These are phyloP conservation scores for Varroa destructor DNA, from an alignment of 1,140 invertebrate species.

Conservation along the genomic window DNA sequence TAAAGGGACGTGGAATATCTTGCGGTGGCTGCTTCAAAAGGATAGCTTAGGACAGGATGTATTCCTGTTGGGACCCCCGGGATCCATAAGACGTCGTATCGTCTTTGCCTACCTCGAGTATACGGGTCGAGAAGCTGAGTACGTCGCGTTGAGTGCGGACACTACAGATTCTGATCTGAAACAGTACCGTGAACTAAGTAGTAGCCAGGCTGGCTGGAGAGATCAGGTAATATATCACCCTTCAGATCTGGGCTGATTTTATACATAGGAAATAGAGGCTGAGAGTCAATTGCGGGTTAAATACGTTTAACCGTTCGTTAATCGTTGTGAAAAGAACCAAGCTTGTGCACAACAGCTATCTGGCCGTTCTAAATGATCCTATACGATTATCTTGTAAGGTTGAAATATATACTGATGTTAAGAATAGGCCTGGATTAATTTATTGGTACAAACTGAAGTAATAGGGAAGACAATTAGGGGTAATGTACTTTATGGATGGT, in stretches of 20 bases:
- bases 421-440: no score
- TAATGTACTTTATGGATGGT: no score
- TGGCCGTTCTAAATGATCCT: no score
- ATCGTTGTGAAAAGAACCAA: no score
- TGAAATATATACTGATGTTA: no score
- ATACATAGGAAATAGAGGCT: background rate
- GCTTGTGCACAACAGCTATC: no score
- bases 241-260: background rate
- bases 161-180: constrained; percentile 94
- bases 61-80: constrained; percentile 81
- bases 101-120: constrained; percentile 73
- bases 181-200: constrained; percentile 77
- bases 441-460: no score
- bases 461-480: no score
- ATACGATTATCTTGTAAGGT: no score
- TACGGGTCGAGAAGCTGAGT: constrained; percentile 76
- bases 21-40: constrained; percentile 40
- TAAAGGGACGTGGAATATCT: constrained; percentile 58
- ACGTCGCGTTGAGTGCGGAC: constrained; percentile 79
- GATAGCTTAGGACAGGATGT: constrained; percentile 80
- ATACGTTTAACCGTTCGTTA: background rate
- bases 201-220: constrained; percentile 73
- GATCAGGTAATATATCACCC: constrained; percentile 57
- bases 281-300: constrained; percentile 4
- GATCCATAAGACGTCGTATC: constrained; percentile 58